Percentiles rank a stretch among this genome's conserved stretches.
Conservation (phyloP, 2,797 vertebrate species). For the Hoplostethus mediterraneus region DNA sequence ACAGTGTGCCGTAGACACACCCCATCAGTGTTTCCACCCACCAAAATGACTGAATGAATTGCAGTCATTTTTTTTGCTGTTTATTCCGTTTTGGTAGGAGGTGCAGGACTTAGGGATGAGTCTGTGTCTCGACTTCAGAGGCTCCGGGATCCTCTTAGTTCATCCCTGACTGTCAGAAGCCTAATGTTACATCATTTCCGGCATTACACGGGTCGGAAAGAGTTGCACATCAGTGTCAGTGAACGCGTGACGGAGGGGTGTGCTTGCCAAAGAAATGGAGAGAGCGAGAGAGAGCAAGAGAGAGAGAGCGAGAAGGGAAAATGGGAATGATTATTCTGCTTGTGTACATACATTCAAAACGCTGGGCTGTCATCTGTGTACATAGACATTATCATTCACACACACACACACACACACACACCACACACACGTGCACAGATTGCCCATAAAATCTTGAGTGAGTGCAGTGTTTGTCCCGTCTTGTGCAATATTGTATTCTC, state of each 20-base stretch:
- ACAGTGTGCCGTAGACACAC: not conserved
- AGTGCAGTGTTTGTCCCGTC: not conserved
- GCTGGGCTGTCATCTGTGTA: not conserved
- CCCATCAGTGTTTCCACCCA: conserved; percentile 20
- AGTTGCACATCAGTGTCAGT: conserved; percentile 1
- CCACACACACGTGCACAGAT: not conserved
- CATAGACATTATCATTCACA: not conserved
- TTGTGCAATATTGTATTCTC: not conserved
- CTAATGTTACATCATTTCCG: conserved; percentile 29
- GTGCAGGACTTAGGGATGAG: conserved; percentile 11
- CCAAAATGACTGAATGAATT: conserved; percentile 15
- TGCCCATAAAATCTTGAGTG: not conserved
- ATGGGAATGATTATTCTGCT: not conserved
- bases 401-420: not conserved
- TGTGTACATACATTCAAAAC: conserved; percentile 1
- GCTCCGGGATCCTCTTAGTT: conserved; percentile 40
- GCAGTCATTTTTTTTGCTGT: conserved; percentile 2
- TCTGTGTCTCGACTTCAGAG: conserved; percentile 6
- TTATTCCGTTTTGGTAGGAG: conserved; percentile 2
- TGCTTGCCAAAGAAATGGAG: not conserved
- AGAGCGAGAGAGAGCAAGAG: not conserved
- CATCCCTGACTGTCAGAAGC: conserved; percentile 30
- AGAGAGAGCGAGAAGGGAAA: not conserved
- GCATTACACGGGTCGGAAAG: conserved; percentile 25
- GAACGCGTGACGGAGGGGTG: not conserved